Conservation (phyloP, 1,140 invertebrate genomes). For the Bombus breviceps region DNA sequence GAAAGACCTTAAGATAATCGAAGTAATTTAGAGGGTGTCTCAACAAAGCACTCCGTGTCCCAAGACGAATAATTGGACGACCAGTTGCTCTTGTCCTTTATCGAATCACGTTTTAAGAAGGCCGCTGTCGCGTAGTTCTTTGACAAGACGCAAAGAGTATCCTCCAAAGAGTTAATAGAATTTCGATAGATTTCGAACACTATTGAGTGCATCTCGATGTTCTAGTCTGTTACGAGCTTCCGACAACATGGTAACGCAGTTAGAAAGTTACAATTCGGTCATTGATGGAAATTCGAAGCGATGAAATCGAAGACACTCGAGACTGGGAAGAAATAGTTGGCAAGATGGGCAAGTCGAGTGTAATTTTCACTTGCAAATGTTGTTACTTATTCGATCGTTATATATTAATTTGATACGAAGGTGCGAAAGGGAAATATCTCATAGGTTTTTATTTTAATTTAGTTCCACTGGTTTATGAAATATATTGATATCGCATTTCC, state of each 20-base stretch:
- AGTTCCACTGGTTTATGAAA: no score
- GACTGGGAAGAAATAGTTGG: no score
- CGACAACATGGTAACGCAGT: constrained; percentile 6
- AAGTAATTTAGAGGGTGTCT: background rate
- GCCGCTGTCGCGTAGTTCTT: background rate
- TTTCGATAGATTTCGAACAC: constrained; percentile 13
- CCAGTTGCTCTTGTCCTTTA: background rate
- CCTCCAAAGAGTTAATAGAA: constrained; percentile 7
- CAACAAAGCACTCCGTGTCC: background rate
- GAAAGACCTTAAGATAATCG: background rate
- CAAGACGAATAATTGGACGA: background rate
- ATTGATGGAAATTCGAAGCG: background rate
- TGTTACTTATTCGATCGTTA: background rate
- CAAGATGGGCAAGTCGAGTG: background rate
- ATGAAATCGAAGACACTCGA: background rate
- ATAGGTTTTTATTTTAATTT: background rate
- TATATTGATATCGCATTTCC: no score
- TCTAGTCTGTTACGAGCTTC: constrained; percentile 10
- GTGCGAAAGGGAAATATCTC: background rate
- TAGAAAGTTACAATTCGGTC: constrained; percentile 13
- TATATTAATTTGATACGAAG: no score
- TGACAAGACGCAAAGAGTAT: background rate
- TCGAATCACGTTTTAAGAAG: constrained; percentile 35
- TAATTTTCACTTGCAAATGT: background rate
- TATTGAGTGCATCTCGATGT: constrained; percentile 15